Percentiles rank a stretch among this genome's conserved stretches.
Evolutionary conservation across 2,113 vertebrate genomes (phyloP).

Genomic region (Galemys pyrenaicus): DNA sequence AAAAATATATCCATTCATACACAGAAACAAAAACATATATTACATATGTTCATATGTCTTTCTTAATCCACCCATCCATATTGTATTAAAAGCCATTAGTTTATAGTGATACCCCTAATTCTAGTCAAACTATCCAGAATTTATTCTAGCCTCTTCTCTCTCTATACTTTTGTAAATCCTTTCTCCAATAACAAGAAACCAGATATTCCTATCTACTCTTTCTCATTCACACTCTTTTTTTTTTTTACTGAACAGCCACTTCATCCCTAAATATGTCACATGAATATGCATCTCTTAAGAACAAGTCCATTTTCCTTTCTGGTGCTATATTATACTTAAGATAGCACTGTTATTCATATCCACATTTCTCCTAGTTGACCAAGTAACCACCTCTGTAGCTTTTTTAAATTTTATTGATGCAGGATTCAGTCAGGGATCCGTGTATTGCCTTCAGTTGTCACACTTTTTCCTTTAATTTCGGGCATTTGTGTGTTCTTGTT

Average conservation of each 20-base stretch:
- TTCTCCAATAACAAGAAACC: neutral
- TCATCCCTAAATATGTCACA: neutral
- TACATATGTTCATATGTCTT: neutral
- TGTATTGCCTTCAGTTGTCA: neutral
- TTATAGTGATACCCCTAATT: neutral
- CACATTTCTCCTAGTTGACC: neutral
- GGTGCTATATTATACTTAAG: neutral
- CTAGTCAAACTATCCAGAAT: neutral
- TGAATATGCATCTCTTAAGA: neutral
- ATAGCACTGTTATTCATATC: neutral
- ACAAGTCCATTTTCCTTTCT: constrained; percentile 14
- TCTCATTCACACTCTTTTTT: neutral
- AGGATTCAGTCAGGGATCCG: neutral
- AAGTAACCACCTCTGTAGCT: neutral
- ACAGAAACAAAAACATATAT: neutral
- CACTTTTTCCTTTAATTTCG: neutral
- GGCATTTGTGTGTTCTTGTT: neutral
- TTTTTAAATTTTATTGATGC: neutral
- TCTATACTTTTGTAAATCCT: neutral
- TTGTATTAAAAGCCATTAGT: neutral
- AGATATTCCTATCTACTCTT: neutral
- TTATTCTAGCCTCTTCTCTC: neutral
- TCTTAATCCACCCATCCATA: neutral
- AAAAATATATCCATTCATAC: neutral
- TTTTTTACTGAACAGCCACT: neutral